phyloP scores from a whole-genome alignment of 2,888 invertebrate genomes.

The Panzeria rudis region DNA sequence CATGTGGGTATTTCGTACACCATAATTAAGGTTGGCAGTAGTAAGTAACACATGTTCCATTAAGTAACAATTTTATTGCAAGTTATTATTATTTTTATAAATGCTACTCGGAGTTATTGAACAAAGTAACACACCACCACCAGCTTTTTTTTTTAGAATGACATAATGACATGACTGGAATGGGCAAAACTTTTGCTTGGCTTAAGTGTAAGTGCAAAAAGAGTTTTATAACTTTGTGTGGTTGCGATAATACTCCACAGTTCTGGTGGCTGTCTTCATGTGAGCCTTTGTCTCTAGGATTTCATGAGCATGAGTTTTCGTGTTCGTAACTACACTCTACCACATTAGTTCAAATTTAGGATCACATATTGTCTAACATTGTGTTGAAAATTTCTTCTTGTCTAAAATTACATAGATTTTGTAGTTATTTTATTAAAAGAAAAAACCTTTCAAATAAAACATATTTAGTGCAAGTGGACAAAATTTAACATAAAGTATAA shows the following conservation, averaged over 20 bases:
- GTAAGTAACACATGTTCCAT: conserved; percentile 32
- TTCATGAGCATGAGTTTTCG: neutral
- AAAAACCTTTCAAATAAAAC: too few relatives aligned
- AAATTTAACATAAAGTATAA: too few relatives aligned
- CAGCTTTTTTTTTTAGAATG: neutral
- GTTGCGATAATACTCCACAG: neutral
- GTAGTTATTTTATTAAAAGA: too few relatives aligned
- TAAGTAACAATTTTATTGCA: conserved; percentile 35
- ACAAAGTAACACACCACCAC: neutral
- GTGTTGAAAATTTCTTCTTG: too few relatives aligned
- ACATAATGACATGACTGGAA: neutral
- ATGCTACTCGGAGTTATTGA: neutral
- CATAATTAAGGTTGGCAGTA: conserved; percentile 1
- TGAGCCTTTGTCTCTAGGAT: neutral
- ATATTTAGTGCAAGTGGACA: too few relatives aligned
- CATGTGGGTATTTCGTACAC: neutral
- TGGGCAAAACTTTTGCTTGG: neutral
- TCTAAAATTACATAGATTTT: too few relatives aligned
- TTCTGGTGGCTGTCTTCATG: neutral
- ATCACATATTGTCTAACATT: too few relatives aligned
- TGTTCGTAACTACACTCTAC: too few relatives aligned
- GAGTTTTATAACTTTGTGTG: neutral
- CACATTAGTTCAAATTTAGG: too few relatives aligned
- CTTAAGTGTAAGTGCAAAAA: neutral
- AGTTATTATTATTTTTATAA: conserved; percentile 4